These are phyloP conservation scores for Pogonus chalceus DNA, from an alignment of 1,140 invertebrate genomes.

Conservation along the genomic window DNA sequence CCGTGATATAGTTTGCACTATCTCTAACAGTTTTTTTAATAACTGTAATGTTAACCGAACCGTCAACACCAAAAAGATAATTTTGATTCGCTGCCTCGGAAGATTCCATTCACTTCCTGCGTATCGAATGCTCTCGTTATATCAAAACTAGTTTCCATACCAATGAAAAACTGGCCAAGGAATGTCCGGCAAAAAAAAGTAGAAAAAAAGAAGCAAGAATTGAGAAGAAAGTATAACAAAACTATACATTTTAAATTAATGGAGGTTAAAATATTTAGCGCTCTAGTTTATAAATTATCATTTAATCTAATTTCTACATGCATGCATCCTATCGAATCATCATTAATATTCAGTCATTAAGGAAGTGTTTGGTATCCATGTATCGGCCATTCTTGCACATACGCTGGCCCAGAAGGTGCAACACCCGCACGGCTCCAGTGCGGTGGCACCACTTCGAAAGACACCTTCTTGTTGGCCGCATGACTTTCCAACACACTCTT, in stretches of 20 bases:
- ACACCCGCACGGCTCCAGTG: slow-evolving; percentile 40
- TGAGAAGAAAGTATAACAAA: slow-evolving; percentile 10
- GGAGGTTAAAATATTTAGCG: slow-evolving; percentile 4
- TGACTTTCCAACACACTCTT: slow-evolving; percentile 37
- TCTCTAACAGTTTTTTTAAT: slow-evolving; percentile 19
- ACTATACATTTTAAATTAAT: neutral
- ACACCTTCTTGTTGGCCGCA: slow-evolving; percentile 35
- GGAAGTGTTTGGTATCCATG: slow-evolving; percentile 14
- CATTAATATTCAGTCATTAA: neutral
- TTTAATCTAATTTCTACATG: slow-evolving; percentile 11
- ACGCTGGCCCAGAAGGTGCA: neutral
- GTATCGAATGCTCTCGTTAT: neutral
- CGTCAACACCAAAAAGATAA: neutral
- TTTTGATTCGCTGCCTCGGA: neutral
- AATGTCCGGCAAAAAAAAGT: slow-evolving; percentile 15
- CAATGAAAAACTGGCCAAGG: slow-evolving; percentile 4
- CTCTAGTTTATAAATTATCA: slow-evolving; percentile 16
- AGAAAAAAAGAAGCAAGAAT: slow-evolving; percentile 18
- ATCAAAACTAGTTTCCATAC: slow-evolving; percentile 5
- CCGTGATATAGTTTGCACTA: slow-evolving; percentile 10
- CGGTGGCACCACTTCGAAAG: slow-evolving; percentile 39
- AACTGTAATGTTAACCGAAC: slow-evolving; percentile 18
- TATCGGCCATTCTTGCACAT: neutral
- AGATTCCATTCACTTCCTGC: slow-evolving; percentile 15
- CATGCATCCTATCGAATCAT: neutral